These are phyloP conservation scores for Colossoma macropomum DNA, from an alignment of 2,113 vertebrate genomes.

Conservation along the genomic window DNA sequence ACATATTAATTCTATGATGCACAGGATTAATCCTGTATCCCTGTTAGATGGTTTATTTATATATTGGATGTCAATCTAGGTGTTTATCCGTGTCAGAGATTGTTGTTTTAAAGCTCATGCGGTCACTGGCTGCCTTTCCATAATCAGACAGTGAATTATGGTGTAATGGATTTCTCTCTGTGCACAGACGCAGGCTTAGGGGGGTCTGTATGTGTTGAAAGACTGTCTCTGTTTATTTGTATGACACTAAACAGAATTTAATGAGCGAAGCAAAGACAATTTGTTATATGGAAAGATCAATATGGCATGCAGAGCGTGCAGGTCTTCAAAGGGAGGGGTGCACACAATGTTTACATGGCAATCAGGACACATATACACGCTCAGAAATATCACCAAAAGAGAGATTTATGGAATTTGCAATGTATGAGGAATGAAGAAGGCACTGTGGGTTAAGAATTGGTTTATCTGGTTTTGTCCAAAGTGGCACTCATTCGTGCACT, in stretches of 20 bases:
- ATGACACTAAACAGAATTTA: constrained; percentile 41
- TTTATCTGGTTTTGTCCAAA: background rate
- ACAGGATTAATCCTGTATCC: background rate
- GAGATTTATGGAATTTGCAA: background rate
- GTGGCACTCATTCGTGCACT: background rate
- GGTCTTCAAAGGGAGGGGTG: constrained; percentile 15
- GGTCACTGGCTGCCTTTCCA: background rate
- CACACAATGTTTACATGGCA: constrained; percentile 5
- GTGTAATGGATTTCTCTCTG: background rate
- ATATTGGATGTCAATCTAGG: background rate
- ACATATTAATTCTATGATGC: background rate
- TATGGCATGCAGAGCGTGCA: background rate
- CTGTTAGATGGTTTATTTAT: background rate
- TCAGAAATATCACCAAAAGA: background rate
- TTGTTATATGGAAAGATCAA: constrained; percentile 36
- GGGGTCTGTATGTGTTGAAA: background rate
- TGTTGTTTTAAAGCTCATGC: background rate
- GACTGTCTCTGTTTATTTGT: constrained; percentile 13
- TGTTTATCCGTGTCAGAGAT: constrained; percentile 3
- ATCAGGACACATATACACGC: constrained; percentile 12
- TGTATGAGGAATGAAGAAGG: background rate
- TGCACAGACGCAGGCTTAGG: background rate
- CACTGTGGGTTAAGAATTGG: background rate
- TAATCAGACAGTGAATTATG: constrained; percentile 10
- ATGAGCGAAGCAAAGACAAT: constrained; percentile 27